These are phyloP conservation scores for Paedocypris sp. DNA, from an alignment of 2,113 vertebrate species.

Conservation along the genomic window DNA sequence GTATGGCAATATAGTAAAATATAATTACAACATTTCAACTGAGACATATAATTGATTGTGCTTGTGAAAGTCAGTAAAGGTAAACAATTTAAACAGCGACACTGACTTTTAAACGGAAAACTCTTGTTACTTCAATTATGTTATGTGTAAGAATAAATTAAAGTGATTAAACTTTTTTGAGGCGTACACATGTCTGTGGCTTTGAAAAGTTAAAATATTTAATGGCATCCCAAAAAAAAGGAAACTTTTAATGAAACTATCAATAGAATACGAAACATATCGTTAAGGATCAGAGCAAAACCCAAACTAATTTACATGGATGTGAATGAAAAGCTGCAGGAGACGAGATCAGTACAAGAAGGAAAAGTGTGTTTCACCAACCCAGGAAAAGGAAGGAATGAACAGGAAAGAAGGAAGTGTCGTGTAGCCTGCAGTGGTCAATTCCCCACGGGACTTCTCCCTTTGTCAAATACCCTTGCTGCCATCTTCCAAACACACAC, in stretches of 20 bases:
- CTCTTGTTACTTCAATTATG: too few relatives aligned
- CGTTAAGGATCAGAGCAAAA: too few relatives aligned
- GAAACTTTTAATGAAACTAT: neutral
- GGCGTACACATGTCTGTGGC: too few relatives aligned
- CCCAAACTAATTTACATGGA: neutral
- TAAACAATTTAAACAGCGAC: too few relatives aligned
- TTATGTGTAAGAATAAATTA: too few relatives aligned
- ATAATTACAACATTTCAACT: too few relatives aligned
- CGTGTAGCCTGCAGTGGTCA: constrained; percentile 19
- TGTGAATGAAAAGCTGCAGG: neutral
- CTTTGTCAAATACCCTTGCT: constrained; percentile 27
- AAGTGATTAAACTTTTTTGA: too few relatives aligned
- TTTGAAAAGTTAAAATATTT: too few relatives aligned
- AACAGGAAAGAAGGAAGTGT: constrained; percentile 6
- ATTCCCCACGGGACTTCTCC: constrained; percentile 14
- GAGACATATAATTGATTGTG: neutral
- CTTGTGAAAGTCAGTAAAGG: too few relatives aligned
- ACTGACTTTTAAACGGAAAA: too few relatives aligned
- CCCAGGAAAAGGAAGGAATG: constrained; percentile 5
- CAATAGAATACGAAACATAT: neutral
- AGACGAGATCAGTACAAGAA: neutral
- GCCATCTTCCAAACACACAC: neutral
- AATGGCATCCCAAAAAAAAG: neutral
- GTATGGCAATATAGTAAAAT: neutral
- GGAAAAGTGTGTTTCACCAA: neutral